Conservation (phyloP, 2,113 vertebrate species). For the Megaptera novaeangliae region DNA sequence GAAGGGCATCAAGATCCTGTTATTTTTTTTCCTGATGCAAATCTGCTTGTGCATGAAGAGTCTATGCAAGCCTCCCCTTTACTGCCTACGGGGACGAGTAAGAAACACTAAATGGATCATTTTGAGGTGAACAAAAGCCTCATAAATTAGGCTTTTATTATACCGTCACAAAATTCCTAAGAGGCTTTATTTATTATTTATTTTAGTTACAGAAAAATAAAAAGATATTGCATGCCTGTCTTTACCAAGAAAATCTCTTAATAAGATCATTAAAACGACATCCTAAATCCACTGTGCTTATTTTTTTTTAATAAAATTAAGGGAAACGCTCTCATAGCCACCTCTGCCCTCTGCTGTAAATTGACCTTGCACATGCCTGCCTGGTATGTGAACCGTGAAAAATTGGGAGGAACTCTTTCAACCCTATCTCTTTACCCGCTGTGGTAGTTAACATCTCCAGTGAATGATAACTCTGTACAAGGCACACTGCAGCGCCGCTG, state of each 20-base stretch:
- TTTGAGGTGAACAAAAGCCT: not conserved
- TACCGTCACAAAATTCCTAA: not conserved
- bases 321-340: not conserved
- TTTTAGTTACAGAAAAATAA: not conserved
- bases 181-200: not conserved
- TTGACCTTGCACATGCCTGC: constrained; percentile 35
- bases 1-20: not conserved
- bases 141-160: not conserved
- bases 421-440: constrained; percentile 26
- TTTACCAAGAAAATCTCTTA: not conserved
- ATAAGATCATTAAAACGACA: not conserved
- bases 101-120: not conserved
- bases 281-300: not conserved
- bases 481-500: not conserved
- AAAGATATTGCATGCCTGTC: not conserved
- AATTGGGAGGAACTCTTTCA: constrained; percentile 52
- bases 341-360: constrained; percentile 57
- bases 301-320: constrained; percentile 35
- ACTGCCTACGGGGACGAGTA: not conserved
- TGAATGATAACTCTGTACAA: not conserved
- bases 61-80: not conserved
- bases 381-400: constrained; percentile 48
- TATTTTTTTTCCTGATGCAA: not conserved
- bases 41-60: not conserved
- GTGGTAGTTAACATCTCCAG: constrained; percentile 47